phyloP scores from a whole-genome alignment of 2,888 invertebrate genomes.

The Baronia brevicornis region DNA sequence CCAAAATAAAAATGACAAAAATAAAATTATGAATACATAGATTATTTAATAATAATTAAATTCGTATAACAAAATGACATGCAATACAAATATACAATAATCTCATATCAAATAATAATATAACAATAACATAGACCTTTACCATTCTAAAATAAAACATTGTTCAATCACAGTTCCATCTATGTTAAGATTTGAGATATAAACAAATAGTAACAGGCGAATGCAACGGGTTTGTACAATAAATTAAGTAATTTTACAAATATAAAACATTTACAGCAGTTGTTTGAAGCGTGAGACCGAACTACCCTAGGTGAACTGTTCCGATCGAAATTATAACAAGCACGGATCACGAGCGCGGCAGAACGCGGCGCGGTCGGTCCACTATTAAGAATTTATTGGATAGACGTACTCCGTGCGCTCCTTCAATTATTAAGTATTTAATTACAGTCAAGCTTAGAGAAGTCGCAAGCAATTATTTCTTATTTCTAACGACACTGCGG shows the following conservation, averaged over 20 bases:
- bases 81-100: too few relatives aligned
- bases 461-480: slow-evolving; percentile 65
- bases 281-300: slow-evolving; percentile 64
- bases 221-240: slow-evolving; percentile 14
- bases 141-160: too few relatives aligned
- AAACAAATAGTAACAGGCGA: too few relatives aligned
- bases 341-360: slow-evolving; percentile 57
- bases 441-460: slow-evolving; percentile 52
- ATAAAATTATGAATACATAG: too few relatives aligned
- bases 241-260: slow-evolving; percentile 43
- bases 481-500: slow-evolving; percentile 54
- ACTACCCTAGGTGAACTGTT: slow-evolving; percentile 49
- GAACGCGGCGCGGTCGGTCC: slow-evolving; percentile 40
- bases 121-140: too few relatives aligned
- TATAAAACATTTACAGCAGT: slow-evolving; percentile 51
- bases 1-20: too few relatives aligned
- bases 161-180: too few relatives aligned
- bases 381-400: slow-evolving; percentile 50
- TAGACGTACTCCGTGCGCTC: slow-evolving; percentile 40
- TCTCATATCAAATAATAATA: too few relatives aligned
- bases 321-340: slow-evolving; percentile 59
- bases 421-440: slow-evolving; percentile 68
- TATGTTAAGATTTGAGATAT: too few relatives aligned
- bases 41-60: too few relatives aligned
- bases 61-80: too few relatives aligned